These are phyloP conservation scores for Myotis planiceps DNA, from an alignment of 2,797 vertebrate genomes.

Conservation along the genomic window DNA sequence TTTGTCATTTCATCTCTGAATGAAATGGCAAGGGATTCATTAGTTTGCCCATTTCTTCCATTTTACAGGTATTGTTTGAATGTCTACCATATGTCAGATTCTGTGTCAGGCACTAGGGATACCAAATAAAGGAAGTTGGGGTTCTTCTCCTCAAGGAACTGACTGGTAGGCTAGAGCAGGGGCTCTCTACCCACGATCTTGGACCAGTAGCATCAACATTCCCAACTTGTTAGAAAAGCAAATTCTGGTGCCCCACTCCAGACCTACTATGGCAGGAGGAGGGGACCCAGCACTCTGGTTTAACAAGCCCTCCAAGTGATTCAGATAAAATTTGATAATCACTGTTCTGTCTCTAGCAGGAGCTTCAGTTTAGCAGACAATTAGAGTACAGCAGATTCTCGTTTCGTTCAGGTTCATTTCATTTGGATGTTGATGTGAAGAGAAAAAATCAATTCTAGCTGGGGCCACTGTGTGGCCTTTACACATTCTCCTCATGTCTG, in stretches of 20 bases:
- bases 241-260: background rate
- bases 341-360: conserved; percentile 47
- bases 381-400: background rate
- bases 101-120: background rate
- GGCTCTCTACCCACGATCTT: background rate
- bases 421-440: background rate
- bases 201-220: background rate
- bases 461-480: background rate
- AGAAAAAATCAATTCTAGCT: background rate
- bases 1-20: background rate
- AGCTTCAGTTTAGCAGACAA: conserved; percentile 2
- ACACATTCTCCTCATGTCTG: too few relatives aligned
- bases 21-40: background rate
- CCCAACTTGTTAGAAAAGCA: background rate
- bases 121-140: background rate
- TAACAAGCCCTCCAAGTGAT: background rate
- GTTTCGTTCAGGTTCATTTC: background rate
- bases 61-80: background rate
- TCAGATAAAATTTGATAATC: background rate
- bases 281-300: background rate
- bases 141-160: background rate
- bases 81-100: background rate
- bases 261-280: background rate
- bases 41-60: background rate
- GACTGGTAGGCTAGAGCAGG: background rate